Conservation (phyloP, 2,888 invertebrate genomes). For the Agriopis leucophaearia region DNA sequence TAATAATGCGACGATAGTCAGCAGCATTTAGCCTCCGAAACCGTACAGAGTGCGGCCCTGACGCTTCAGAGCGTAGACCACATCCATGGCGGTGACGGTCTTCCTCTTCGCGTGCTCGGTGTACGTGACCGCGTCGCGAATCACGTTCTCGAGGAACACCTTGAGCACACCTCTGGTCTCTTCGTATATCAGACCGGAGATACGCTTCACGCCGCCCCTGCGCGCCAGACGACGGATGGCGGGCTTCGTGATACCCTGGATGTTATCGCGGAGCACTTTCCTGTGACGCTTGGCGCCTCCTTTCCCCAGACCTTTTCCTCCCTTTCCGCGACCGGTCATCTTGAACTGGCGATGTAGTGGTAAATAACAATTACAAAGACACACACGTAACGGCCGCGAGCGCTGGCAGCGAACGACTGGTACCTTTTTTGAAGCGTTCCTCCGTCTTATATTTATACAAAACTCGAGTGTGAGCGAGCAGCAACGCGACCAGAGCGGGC, state of each 20-base stretch:
- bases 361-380: background rate
- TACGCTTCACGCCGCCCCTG: conserved; percentile 85
- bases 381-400: background rate
- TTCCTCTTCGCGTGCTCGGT: conserved; percentile 92
- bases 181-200: conserved; percentile 56
- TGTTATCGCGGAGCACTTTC: conserved; percentile 92
- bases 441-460: background rate
- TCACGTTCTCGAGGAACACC: conserved; percentile 93
- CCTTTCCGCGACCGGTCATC: conserved; percentile 8
- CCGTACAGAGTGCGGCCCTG: conserved; percentile 93
- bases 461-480: background rate
- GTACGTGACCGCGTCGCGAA: conserved; percentile 94
- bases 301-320: conserved; percentile 89
- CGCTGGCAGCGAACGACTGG: background rate
- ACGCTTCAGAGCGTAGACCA: conserved; percentile 91
- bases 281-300: conserved; percentile 93
- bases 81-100: conserved; percentile 93
- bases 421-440: background rate
- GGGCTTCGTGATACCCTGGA: conserved; percentile 93
- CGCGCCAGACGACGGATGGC: conserved; percentile 92
- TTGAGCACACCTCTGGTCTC: conserved; percentile 92
- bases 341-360: background rate
- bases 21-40: conserved; percentile 86
- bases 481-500: background rate
- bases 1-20: background rate